phyloP scores from a whole-genome alignment of 2,797 vertebrate genomes.

The Carcharodon carcharias region DNA sequence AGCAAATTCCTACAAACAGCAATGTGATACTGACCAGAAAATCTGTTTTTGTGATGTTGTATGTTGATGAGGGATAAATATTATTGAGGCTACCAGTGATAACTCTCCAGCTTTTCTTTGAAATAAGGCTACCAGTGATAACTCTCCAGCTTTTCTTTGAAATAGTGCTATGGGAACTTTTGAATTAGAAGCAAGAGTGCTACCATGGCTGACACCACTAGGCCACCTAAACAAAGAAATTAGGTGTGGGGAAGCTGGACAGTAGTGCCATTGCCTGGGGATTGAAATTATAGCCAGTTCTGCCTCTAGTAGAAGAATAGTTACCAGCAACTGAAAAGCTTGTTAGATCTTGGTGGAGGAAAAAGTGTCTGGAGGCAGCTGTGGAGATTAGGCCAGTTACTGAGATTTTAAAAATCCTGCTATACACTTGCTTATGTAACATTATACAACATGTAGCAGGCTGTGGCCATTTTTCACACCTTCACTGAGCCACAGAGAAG shows the following conservation, averaged over 20 bases:
- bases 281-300: background rate
- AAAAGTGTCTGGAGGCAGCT: background rate
- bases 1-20: too few relatives aligned
- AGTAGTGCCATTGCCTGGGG: background rate
- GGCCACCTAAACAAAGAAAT: background rate
- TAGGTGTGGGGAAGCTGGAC: background rate
- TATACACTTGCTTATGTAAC: background rate
- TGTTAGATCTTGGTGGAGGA: background rate
- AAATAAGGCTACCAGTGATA: too few relatives aligned
- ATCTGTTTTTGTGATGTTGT: too few relatives aligned
- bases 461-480: background rate
- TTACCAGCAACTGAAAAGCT: background rate
- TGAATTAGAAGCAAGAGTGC: too few relatives aligned
- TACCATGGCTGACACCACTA: too few relatives aligned
- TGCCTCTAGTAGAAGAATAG: background rate
- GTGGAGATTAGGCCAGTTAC: background rate
- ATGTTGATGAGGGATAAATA: too few relatives aligned
- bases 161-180: too few relatives aligned
- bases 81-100: too few relatives aligned
- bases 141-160: too few relatives aligned
- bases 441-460: background rate
- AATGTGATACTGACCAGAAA: too few relatives aligned
- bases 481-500: too few relatives aligned
- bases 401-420: background rate
- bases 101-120: too few relatives aligned